Evolutionary conservation across 2,113 vertebrate genomes (phyloP).

Genomic region (Nothobranchius kuhntae): DNA sequence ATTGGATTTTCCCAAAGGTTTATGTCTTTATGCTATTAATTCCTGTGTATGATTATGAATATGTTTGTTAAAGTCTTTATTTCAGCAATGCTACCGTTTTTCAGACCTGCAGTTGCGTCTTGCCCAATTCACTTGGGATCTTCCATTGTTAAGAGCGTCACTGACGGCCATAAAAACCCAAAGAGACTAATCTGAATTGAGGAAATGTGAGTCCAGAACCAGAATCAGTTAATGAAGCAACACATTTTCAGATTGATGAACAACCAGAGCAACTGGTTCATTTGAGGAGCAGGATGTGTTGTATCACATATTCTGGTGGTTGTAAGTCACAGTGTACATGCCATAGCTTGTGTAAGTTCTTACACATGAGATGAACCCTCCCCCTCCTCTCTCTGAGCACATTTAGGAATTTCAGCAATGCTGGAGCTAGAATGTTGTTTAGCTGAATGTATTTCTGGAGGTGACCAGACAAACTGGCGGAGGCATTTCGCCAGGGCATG

Average conservation of each 20-base stretch:
- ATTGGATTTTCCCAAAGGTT: too few relatives aligned
- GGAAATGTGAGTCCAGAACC: too few relatives aligned
- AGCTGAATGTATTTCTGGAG: constrained; percentile 1
- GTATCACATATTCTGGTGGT: background rate
- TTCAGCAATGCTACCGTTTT: background rate
- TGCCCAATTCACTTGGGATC: background rate
- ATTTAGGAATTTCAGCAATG: constrained; percentile 62
- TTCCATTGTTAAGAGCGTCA: background rate
- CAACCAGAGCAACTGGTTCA: too few relatives aligned
- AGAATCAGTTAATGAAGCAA: too few relatives aligned
- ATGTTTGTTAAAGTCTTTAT: too few relatives aligned
- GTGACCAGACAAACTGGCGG: background rate
- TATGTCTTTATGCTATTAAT: too few relatives aligned
- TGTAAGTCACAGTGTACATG: background rate
- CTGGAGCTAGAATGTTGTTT: background rate
- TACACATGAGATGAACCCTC: constrained; percentile 11
- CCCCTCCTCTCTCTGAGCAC: background rate
- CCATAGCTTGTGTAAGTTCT: background rate
- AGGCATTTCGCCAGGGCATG: background rate
- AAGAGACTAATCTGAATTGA: too few relatives aligned
- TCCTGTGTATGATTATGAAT: too few relatives aligned
- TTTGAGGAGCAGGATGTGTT: background rate
- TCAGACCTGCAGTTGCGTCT: background rate
- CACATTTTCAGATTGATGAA: too few relatives aligned
- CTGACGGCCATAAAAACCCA: too few relatives aligned